A percentile compares a stretch with the other conserved stretches of the same genome.
These are phyloP conservation scores for Acrocephalus kingi DNA, from an alignment of 2,113 vertebrate species.

Conservation along the genomic window DNA sequence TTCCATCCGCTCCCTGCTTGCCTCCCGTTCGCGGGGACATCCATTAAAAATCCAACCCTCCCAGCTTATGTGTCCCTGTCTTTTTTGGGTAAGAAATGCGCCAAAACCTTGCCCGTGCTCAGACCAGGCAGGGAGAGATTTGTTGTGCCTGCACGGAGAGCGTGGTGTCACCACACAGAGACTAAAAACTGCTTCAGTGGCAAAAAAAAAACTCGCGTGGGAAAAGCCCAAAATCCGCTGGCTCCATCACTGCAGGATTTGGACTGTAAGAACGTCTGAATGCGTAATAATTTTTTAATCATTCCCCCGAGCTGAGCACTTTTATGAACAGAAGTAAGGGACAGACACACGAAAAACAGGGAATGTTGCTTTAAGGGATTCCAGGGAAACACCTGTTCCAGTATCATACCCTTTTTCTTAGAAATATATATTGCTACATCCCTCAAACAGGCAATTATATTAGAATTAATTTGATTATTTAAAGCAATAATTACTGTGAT, in stretches of 20 bases:
- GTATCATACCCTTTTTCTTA: not conserved
- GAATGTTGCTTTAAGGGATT: not conserved
- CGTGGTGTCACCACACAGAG: not conserved
- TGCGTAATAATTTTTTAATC: not conserved
- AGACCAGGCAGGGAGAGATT: not conserved
- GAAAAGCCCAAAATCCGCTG: not conserved
- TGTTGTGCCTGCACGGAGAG: not conserved
- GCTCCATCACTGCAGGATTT: not conserved
- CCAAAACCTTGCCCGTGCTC: not conserved
- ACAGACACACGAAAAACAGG: not conserved
- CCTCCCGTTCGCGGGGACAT: not conserved
- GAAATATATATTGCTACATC: not conserved
- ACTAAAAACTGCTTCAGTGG: not conserved
- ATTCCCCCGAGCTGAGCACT: not conserved
- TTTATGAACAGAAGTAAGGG: not conserved
- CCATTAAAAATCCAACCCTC: not conserved
- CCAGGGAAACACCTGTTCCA: not conserved
- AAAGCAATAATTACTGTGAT: not conserved
- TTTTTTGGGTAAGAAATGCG: not conserved
- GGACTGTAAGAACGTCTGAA: not conserved
- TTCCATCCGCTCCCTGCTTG: not conserved
- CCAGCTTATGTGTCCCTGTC: fast-evolving
- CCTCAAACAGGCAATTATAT: not conserved
- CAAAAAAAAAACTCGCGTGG: fast-evolving
- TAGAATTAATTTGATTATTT: not conserved